These are phyloP conservation scores for Dolichallabes microphthalmus DNA, from an alignment of 2,113 vertebrate genomes.

Conservation along the genomic window DNA sequence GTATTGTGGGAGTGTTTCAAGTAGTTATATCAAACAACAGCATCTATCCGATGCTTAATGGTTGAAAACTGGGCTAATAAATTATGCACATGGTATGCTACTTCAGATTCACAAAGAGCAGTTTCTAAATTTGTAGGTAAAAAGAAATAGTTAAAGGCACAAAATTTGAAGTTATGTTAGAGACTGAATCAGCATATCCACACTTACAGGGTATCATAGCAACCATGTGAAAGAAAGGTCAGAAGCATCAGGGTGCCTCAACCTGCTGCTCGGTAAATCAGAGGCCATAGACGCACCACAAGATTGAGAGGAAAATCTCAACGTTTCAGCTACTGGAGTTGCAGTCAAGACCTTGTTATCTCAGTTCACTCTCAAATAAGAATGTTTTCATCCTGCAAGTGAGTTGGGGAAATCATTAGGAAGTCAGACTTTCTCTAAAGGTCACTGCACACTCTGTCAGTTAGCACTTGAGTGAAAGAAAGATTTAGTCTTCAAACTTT, in stretches of 20 bases:
- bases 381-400: conserved; percentile 27
- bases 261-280: conserved; percentile 34
- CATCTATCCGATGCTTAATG: neutral
- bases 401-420: conserved; percentile 30
- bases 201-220: conserved; percentile 29
- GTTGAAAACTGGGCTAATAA: neutral
- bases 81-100: neutral
- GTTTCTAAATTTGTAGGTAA: neutral
- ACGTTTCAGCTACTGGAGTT: conserved; percentile 19
- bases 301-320: conserved; percentile 32
- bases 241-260: conserved; percentile 36
- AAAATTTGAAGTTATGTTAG: neutral
- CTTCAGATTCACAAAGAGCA: conserved; percentile 6
- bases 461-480: conserved; percentile 1
- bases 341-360: conserved; percentile 25
- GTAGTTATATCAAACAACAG: neutral
- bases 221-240: conserved; percentile 44
- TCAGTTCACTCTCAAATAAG: conserved; percentile 13
- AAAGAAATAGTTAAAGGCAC: neutral
- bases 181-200: conserved; percentile 1
- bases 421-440: conserved; percentile 21
- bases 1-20: neutral
- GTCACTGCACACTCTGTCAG: conserved; percentile 22
- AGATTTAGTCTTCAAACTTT: neutral
- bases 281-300: conserved; percentile 19